phyloP scores from a whole-genome alignment of 2,797 vertebrate genomes.

The Lates japonicus region DNA sequence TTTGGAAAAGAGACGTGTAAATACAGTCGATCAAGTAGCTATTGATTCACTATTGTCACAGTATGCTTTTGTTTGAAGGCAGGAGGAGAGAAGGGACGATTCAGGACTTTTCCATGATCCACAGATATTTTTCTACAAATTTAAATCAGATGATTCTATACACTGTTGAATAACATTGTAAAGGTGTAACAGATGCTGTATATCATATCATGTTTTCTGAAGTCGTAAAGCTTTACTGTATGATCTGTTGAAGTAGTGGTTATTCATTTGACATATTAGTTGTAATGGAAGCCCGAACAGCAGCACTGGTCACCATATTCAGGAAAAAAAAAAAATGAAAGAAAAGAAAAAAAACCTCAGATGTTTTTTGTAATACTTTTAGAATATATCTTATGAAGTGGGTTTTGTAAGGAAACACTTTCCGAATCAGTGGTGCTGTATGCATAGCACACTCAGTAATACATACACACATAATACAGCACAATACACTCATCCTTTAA shows the following conservation, averaged over 20 bases:
- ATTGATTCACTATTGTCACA: slow-evolving; percentile 81
- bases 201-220: slow-evolving; percentile 85
- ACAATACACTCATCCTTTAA: slow-evolving; percentile 80
- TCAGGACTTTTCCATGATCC: slow-evolving; percentile 87
- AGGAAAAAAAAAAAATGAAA: slow-evolving; percentile 75
- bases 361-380: slow-evolving; percentile 88
- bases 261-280: slow-evolving; percentile 82
- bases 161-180: slow-evolving; percentile 88
- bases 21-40: slow-evolving; percentile 81
- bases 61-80: slow-evolving; percentile 83
- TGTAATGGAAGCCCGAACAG: slow-evolving; percentile 83
- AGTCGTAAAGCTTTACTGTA: slow-evolving; percentile 85
- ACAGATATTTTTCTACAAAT: slow-evolving; percentile 89
- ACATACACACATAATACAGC: slow-evolving; percentile 80
- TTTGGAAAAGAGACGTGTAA: slow-evolving; percentile 80
- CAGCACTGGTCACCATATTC: slow-evolving; percentile 86
- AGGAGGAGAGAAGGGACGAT: slow-evolving; percentile 84
- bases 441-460: slow-evolving; percentile 82
- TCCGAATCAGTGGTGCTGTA: slow-evolving; percentile 83
- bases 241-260: slow-evolving; percentile 85
- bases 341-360: slow-evolving; percentile 78
- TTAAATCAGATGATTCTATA: slow-evolving; percentile 89
- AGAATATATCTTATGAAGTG: slow-evolving; percentile 86
- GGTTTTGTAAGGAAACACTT: slow-evolving; percentile 86
- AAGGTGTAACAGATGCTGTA: slow-evolving; percentile 88